These are phyloP conservation scores for Apodemus agrarius DNA, from an alignment of 2,797 vertebrate genomes.

Conservation along the genomic window DNA sequence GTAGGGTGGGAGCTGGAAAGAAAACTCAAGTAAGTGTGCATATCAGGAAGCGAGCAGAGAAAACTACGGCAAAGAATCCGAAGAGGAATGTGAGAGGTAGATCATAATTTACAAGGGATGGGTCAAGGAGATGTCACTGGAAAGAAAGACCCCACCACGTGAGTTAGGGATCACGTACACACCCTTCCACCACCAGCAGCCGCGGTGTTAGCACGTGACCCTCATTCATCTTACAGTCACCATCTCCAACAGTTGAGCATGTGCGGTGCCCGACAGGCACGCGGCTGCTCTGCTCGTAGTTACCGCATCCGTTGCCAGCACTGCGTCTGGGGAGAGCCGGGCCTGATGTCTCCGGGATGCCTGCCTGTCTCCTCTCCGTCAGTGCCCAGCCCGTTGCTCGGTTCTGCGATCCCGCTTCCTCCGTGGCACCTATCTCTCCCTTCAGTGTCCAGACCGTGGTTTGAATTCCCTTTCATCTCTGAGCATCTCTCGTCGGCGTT, in stretches of 20 bases:
- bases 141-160: not conserved
- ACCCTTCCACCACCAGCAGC: not conserved
- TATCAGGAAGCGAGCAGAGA: not conserved
- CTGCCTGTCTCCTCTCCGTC: not conserved
- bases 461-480: not conserved
- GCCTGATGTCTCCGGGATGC: not conserved
- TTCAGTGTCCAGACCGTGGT: not conserved
- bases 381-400: not conserved
- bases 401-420: not conserved
- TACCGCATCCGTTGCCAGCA: not conserved
- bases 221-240: not conserved
- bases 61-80: not conserved
- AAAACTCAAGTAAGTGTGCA: not conserved
- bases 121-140: not conserved
- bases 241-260: not conserved
- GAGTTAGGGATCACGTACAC: not conserved
- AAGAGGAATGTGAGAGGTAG: not conserved
- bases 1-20: not conserved
- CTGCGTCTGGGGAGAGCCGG: not conserved
- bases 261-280: not conserved
- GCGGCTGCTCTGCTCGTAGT: not conserved
- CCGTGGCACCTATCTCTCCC: not conserved
- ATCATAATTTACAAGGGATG: not conserved
- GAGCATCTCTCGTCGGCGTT: not conserved
- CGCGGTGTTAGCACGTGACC: not conserved